Percentiles rank a stretch among this genome's conserved stretches.
Evolutionary conservation across 2,797 vertebrate species (phyloP).

Genomic region (Sebastes oblongus): DNA sequence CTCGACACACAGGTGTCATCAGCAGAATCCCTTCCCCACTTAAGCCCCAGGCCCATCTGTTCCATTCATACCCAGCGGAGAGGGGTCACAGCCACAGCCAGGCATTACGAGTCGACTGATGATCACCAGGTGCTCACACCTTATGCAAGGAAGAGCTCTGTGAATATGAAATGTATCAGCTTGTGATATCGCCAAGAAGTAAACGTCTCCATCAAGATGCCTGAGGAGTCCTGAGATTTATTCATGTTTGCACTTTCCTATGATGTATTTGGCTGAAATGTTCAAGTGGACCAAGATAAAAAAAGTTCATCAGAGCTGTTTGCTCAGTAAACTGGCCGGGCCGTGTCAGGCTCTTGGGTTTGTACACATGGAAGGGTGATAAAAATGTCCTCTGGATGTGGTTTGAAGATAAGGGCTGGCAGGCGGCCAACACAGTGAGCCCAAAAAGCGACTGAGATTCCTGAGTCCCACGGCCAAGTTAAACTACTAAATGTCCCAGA

Average conservation of each 20-base stretch:
- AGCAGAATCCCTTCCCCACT: conserved; percentile 44
- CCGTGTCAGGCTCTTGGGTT: conserved; percentile 38
- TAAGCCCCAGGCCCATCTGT: conserved; percentile 67
- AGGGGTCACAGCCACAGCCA: conserved; percentile 30
- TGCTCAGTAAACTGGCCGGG: conserved; percentile 36
- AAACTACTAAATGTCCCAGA: conserved; percentile 24
- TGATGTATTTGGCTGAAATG: conserved; percentile 13
- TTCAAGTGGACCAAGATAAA: conserved; percentile 41
- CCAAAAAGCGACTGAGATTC: conserved; percentile 15
- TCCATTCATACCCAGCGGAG: conserved; percentile 45
- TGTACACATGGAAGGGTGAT: conserved; percentile 47
- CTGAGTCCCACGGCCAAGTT: conserved; percentile 9
- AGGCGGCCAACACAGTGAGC: conserved; percentile 22
- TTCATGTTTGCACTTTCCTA: conserved; percentile 21
- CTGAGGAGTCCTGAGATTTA: neutral
- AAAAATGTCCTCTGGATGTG: conserved; percentile 56
- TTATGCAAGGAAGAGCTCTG: neutral
- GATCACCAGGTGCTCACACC: conserved; percentile 36
- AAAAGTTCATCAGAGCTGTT: conserved; percentile 29
- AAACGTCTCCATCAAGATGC: neutral
- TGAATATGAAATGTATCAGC: neutral
- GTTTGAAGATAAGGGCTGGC: conserved; percentile 57
- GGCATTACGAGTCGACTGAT: conserved; percentile 23
- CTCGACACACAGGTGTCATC: conserved; percentile 65
- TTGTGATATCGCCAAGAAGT: neutral